Percentiles rank a stretch among this genome's conserved stretches.
Evolutionary conservation across 2,113 vertebrate genomes (phyloP).

Genomic region (Hippocampus abdominalis): DNA sequence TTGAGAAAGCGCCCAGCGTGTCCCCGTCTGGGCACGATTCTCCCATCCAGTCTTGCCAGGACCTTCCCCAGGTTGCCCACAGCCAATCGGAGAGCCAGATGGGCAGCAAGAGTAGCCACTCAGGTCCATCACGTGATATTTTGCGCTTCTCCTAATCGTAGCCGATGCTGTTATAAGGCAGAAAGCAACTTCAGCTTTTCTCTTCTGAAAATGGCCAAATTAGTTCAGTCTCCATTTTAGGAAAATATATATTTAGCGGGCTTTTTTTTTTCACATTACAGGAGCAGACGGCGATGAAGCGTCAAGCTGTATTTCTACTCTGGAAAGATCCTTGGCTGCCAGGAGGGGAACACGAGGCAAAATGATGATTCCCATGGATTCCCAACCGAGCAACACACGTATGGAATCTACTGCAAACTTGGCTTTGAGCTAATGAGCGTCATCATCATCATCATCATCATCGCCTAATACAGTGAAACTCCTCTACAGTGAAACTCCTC

Average conservation of each 20-base stretch:
- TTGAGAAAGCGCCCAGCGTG: constrained; percentile 82
- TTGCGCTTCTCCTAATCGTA: neutral
- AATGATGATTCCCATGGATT: constrained; percentile 94
- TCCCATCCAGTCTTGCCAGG: constrained; percentile 80
- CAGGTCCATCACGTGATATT: constrained; percentile 66
- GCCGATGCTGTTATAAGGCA: neutral
- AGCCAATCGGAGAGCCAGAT: constrained; percentile 91
- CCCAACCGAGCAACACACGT: constrained; percentile 88
- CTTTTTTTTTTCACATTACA: constrained; percentile 32
- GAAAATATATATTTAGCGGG: neutral
- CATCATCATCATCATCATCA: no score
- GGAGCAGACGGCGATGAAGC: constrained; percentile 84
- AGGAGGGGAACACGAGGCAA: constrained; percentile 84
- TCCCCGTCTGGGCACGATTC: constrained; percentile 79
- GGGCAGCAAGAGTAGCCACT: constrained; percentile 89
- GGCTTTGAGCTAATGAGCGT: no score
- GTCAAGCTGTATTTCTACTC: constrained; percentile 84
- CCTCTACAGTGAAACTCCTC: no score
- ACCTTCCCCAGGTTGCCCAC: constrained; percentile 84
- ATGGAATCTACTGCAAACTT: constrained; percentile 12
- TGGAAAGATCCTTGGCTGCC: constrained; percentile 85
- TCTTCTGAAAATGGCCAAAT: no score
- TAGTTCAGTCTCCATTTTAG: neutral
- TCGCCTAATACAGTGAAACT: no score
- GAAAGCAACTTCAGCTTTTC: neutral